phyloP scores from a whole-genome alignment of 2,888 invertebrate genomes.

The Rhagonycha lutea region DNA sequence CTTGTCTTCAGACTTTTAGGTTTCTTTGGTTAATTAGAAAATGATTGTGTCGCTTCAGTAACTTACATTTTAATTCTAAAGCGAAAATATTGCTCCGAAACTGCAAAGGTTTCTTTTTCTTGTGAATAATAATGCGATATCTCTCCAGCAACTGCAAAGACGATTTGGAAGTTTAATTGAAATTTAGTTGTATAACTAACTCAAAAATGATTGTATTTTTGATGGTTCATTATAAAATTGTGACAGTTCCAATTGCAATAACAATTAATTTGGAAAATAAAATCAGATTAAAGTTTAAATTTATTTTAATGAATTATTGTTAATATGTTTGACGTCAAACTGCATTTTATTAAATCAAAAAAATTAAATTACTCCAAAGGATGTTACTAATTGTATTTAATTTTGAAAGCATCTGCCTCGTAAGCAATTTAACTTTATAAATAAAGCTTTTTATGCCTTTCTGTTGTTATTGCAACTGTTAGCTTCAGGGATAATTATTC shows the following conservation, averaged over 20 bases:
- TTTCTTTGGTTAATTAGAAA: constrained; percentile 3
- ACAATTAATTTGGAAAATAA: neutral
- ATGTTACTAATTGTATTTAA: neutral
- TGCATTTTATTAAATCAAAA: neutral
- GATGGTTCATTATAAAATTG: neutral
- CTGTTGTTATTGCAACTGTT: neutral
- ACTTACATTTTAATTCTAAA: neutral
- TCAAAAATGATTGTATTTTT: neutral
- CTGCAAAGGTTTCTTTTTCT: neutral
- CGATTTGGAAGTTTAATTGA: neutral
- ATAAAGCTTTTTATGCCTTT: neutral
- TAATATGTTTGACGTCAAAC: neutral
- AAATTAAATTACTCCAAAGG: neutral
- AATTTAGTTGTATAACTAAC: neutral
- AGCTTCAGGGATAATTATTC: neutral
- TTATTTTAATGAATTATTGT: neutral
- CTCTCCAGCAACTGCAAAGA: neutral
- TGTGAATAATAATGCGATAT: neutral
- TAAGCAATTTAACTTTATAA: neutral
- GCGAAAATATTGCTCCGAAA: neutral
- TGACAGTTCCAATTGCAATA: neutral
- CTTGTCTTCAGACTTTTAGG: constrained; percentile 4
- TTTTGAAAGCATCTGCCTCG: neutral
- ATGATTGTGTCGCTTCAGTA: neutral
- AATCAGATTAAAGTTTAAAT: neutral